Conservation (phyloP, 2,888 invertebrate species). For the Apodemia hepburni region DNA sequence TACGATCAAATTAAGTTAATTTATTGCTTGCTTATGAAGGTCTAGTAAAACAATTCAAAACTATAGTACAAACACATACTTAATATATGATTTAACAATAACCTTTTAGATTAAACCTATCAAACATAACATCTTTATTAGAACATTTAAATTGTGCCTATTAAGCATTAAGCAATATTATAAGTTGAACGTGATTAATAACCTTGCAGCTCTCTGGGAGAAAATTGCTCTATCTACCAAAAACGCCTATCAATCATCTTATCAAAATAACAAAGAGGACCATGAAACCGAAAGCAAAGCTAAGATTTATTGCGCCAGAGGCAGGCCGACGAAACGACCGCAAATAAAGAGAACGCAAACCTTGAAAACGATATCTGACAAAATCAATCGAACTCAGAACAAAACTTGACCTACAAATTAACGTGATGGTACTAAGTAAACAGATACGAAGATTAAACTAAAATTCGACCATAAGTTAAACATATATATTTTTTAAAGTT, state of each 20-base stretch:
- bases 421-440: constrained; percentile 54
- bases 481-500: too few relatives aligned
- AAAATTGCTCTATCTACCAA: constrained; percentile 47
- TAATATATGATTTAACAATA: background rate
- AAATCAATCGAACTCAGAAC: constrained; percentile 75
- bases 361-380: constrained; percentile 77
- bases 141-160: background rate
- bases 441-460: background rate
- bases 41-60: background rate
- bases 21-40: too few relatives aligned
- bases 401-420: constrained; percentile 75
- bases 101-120: background rate
- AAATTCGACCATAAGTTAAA: background rate
- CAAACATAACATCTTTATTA: constrained; percentile 1
- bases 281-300: constrained; percentile 66
- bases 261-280: constrained; percentile 72
- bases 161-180: background rate
- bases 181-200: constrained; percentile 2
- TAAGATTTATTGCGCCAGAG: constrained; percentile 75
- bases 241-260: constrained; percentile 68
- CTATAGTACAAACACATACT: background rate
- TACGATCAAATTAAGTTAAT: too few relatives aligned
- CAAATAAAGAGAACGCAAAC: constrained; percentile 78
- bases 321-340: constrained; percentile 69
- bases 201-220: background rate